Percentiles rank a stretch among this genome's conserved stretches.
Conservation (phyloP, 2,113 vertebrate species). For the Oreocharis arfaki region DNA sequence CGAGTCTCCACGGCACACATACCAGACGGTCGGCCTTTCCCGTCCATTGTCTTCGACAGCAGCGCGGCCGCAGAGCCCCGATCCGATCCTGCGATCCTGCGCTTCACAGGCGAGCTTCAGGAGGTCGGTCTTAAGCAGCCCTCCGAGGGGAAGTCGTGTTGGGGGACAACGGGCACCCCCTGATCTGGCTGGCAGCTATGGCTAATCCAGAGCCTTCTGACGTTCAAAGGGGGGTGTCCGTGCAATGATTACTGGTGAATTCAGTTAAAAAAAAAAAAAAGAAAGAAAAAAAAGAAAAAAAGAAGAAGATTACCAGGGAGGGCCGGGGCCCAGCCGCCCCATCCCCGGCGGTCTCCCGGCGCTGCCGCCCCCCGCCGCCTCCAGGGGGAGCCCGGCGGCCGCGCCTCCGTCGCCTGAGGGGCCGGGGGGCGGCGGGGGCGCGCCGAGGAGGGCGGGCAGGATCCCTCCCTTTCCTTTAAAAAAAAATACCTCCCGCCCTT, state of each 20-base stretch:
- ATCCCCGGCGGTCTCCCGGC: constrained; percentile 82
- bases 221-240: neutral
- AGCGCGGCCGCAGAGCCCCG: accelerated
- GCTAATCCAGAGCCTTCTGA: neutral
- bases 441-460: neutral
- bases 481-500: neutral
- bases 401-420: constrained; percentile 6
- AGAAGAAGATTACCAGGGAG: neutral
- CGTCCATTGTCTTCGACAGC: neutral
- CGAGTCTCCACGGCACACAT: accelerated
- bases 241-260: neutral
- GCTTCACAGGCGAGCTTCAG: accelerated
- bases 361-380: constrained; percentile 80
- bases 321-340: neutral
- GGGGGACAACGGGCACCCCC: neutral
- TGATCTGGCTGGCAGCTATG: neutral
- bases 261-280: neutral
- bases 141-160: neutral
- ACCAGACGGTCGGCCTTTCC: neutral
- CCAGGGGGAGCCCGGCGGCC: constrained; percentile 89
- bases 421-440: neutral
- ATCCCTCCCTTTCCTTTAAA: too few relatives aligned
- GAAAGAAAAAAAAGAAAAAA: too few relatives aligned
- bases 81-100: neutral
- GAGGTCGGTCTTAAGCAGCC: neutral